Percentiles rank a stretch among this genome's conserved stretches.
phyloP scores from a whole-genome alignment of 2,797 vertebrate species.

The Lycodopsis pacificus region DNA sequence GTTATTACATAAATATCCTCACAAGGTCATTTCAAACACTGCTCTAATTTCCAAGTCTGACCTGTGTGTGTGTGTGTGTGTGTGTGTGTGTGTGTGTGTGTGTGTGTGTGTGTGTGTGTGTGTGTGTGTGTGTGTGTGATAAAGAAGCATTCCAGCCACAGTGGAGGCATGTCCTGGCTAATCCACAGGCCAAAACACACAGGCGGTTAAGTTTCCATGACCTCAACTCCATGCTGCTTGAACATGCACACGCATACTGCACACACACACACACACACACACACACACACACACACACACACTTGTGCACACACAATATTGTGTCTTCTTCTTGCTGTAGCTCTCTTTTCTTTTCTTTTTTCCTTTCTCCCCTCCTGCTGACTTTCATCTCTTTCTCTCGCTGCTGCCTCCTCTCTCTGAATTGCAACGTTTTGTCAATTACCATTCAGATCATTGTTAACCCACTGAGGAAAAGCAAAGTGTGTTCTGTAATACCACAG shows the following conservation, averaged over 20 bases:
- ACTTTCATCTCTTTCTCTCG: conserved; percentile 35
- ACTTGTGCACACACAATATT: not conserved
- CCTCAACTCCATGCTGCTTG: conserved; percentile 70
- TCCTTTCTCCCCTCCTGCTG: conserved; percentile 26
- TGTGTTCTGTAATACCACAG: conserved; percentile 62
- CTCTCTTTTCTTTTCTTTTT: not conserved
- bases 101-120: conserved; percentile 18
- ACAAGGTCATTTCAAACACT: conserved; percentile 57
- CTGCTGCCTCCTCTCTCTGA: conserved; percentile 30
- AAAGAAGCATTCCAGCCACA: conserved; percentile 68
- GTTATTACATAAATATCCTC: conserved; percentile 9
- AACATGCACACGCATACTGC: conserved; percentile 36
- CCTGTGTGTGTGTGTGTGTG: conserved; percentile 29
- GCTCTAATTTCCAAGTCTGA: conserved; percentile 48
- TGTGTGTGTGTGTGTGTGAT: conserved; percentile 47
- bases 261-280: conserved; percentile 7
- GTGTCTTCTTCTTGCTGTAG: conserved; percentile 24
- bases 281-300: not conserved
- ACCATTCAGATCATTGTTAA: conserved; percentile 65
- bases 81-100: conserved; percentile 33
- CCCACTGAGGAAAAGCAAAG: conserved; percentile 54
- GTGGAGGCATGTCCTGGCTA: conserved; percentile 73
- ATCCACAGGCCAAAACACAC: conserved; percentile 70
- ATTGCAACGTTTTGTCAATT: conserved; percentile 66
- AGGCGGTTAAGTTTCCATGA: conserved; percentile 78